phyloP scores from a whole-genome alignment of 2,888 invertebrate species.

The Neoascia interrupta region DNA sequence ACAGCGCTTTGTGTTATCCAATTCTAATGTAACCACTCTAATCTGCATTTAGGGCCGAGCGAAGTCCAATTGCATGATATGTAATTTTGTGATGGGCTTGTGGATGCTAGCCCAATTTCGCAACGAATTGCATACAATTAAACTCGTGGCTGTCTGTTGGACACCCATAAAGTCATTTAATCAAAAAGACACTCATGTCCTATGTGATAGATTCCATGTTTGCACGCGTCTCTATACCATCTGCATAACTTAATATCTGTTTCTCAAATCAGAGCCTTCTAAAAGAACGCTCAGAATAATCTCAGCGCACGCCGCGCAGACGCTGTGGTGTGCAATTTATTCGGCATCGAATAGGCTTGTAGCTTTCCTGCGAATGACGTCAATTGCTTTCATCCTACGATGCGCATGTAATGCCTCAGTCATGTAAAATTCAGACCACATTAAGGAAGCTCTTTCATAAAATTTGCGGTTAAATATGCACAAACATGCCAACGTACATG shows the following conservation, averaged over 20 bases:
- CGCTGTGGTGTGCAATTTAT: too few relatives aligned
- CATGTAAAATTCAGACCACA: not conserved
- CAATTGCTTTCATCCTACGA: not conserved
- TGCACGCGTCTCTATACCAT: not conserved
- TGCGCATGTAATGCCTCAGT: not conserved
- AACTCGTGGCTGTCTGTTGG: not conserved
- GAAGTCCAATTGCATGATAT: slow-evolving; percentile 14
- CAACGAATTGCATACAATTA: slow-evolving; percentile 36
- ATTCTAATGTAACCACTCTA: slow-evolving; percentile 31
- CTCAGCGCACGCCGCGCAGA: too few relatives aligned
- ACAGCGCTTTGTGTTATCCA: slow-evolving; percentile 4
- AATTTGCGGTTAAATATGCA: not conserved
- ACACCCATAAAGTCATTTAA: too few relatives aligned
- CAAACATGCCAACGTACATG: slow-evolving; percentile 1
- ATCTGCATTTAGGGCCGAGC: slow-evolving; percentile 47
- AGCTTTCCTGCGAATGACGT: not conserved
- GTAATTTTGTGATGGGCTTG: slow-evolving; percentile 25
- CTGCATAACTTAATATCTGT: too few relatives aligned
- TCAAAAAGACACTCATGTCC: slow-evolving; percentile 9
- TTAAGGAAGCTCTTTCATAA: slow-evolving; percentile 5
- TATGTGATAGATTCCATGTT: not conserved
- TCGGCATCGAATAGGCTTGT: not conserved
- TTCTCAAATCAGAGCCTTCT: too few relatives aligned
- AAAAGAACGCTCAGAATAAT: too few relatives aligned
- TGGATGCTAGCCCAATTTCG: slow-evolving; percentile 56